Evolutionary conservation across 2,113 vertebrate genomes (phyloP).

Genomic region (Chlorocebus sabaeus): DNA sequence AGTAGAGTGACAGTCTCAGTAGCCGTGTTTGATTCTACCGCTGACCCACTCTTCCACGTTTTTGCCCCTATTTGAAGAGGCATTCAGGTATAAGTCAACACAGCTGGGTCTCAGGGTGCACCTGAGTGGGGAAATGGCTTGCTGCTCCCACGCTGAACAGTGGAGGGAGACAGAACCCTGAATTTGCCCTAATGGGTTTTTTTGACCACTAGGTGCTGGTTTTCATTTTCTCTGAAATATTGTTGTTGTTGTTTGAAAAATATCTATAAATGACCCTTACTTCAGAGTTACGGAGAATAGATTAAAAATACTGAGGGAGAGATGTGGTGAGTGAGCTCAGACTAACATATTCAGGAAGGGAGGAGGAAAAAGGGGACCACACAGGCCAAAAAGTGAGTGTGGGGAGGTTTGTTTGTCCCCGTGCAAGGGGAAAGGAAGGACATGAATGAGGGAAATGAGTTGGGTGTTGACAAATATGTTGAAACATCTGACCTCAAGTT

Average conservation of each 20-base stretch:
- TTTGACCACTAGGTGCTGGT: conserved; percentile 30
- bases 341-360: conserved; percentile 27
- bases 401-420: accelerated
- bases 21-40: background rate
- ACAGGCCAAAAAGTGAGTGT: accelerated
- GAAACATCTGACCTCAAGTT: background rate
- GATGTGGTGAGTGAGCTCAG: conserved; percentile 46
- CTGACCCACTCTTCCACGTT: background rate
- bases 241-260: conserved; percentile 61
- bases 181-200: conserved; percentile 61
- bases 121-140: background rate
- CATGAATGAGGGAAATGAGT: accelerated
- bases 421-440: background rate
- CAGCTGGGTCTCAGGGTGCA: background rate
- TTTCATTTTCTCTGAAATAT: conserved; percentile 66
- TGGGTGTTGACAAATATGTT: accelerated
- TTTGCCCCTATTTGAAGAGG: background rate
- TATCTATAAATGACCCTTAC: conserved; percentile 72
- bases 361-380: background rate
- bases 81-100: accelerated
- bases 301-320: conserved; percentile 78
- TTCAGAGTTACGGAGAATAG: conserved; percentile 63
- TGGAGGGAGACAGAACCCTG: conserved; percentile 83
- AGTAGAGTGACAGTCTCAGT: background rate
- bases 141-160: conserved; percentile 63